These are phyloP conservation scores for Tetragnatha versicolor DNA, from an alignment of 1,140 invertebrate genomes.

Conservation along the genomic window DNA sequence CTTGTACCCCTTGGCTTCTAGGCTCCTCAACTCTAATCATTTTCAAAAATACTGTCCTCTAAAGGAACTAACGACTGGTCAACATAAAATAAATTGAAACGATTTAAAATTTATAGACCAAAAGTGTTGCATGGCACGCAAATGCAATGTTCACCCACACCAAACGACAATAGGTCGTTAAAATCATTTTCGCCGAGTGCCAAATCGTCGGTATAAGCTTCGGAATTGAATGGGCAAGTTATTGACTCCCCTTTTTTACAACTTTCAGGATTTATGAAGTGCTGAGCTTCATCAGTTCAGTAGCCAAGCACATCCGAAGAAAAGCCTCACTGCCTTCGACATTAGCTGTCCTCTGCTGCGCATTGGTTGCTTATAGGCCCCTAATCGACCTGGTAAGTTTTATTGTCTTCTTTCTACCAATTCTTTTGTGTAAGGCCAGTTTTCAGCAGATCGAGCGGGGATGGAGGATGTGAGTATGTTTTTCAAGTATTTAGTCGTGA, in stretches of 20 bases:
- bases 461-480: background rate
- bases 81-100: too few species aligned
- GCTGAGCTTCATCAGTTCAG: background rate
- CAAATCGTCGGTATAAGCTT: background rate
- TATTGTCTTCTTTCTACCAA: background rate
- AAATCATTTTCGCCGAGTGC: too few species aligned
- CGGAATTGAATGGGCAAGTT: background rate
- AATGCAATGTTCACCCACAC: too few species aligned
- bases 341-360: background rate
- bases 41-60: too few species aligned
- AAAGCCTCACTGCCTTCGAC: background rate
- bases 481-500: background rate
- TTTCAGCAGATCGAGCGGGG: background rate
- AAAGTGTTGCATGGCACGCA: too few species aligned
- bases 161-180: too few species aligned
- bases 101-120: too few species aligned
- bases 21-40: too few species aligned
- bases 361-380: background rate
- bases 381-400: background rate
- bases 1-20: too few species aligned
- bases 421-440: too few species aligned
- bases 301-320: background rate
- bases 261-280: slow-evolving; percentile 2
- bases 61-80: too few species aligned
- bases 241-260: background rate